Evolutionary conservation across 2,888 invertebrate genomes (phyloP).

Genomic region (Calameuta pallipes): DNA sequence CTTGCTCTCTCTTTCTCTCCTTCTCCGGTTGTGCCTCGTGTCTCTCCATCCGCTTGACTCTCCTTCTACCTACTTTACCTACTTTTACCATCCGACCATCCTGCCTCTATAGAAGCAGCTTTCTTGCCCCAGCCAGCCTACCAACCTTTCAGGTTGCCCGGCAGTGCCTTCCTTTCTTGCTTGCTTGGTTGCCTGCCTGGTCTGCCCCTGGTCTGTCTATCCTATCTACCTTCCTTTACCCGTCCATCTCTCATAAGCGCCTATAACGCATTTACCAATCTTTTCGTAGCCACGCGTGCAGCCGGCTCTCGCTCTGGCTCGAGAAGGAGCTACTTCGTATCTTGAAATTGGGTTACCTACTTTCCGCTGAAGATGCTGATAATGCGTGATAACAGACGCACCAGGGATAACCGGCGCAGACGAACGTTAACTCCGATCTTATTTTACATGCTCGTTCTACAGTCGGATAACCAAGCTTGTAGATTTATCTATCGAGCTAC

Average conservation of each 20-base stretch:
- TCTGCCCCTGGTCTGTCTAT: background rate
- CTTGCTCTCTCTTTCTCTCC: too few relatives aligned
- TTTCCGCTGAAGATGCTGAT: constrained; percentile 14
- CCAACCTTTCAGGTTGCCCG: background rate
- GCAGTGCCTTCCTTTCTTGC: background rate
- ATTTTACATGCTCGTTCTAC: background rate
- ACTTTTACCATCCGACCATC: constrained; percentile 8
- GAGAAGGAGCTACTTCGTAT: background rate
- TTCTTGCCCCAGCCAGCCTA: background rate
- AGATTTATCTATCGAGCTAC: background rate
- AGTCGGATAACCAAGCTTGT: background rate
- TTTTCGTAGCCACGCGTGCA: background rate
- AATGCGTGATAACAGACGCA: constrained; percentile 14
- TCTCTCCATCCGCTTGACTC: constrained; percentile 1
- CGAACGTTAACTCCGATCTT: background rate
- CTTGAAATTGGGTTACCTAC: constrained; percentile 22
- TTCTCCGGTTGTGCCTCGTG: background rate
- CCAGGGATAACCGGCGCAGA: background rate
- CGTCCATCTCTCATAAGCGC: background rate
- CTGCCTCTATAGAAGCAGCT: background rate
- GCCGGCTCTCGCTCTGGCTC: background rate
- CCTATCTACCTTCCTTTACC: background rate
- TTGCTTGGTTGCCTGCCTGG: background rate
- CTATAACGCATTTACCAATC: background rate
- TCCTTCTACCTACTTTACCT: constrained; percentile 13